Percentiles rank a stretch among this genome's conserved stretches.
Conservation (phyloP, 2,797 vertebrate species). For the Chaenodraco wilsoni region DNA sequence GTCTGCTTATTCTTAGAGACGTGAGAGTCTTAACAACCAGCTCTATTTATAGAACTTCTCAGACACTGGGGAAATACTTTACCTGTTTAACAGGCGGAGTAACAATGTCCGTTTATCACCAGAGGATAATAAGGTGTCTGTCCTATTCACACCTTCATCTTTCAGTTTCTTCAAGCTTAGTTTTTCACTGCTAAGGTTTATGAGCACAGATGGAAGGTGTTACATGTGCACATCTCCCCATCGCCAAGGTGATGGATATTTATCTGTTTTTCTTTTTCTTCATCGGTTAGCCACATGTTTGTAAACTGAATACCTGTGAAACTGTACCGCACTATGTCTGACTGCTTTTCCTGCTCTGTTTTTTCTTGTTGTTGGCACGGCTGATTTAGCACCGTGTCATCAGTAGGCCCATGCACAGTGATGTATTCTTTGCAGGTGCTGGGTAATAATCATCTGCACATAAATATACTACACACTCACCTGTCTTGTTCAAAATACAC, state of each 20-base stretch:
- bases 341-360: conserved; percentile 1
- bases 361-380: conserved; percentile 4
- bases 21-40: conserved; percentile 11
- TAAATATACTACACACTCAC: neutral
- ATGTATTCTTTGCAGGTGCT: conserved; percentile 29
- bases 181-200: neutral
- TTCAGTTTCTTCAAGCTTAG: conserved; percentile 8
- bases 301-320: conserved; percentile 29
- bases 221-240: conserved; percentile 20
- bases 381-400: conserved; percentile 32
- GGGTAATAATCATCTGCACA: conserved; percentile 23
- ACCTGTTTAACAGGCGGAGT: neutral
- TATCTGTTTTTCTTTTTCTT: conserved; percentile 27
- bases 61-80: neutral
- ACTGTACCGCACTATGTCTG: conserved; percentile 5
- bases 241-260: conserved; percentile 31
- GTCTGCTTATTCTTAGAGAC: conserved; percentile 53
- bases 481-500: conserved; percentile 1
- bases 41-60: conserved; percentile 10
- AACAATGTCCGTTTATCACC: no score
- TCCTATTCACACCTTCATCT: neutral
- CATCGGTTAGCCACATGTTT: conserved; percentile 27
- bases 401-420: conserved; percentile 11
- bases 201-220: conserved; percentile 40
- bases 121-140: neutral